These are phyloP conservation scores for Meandrina meandrites DNA, from an alignment of 92 coral and sea anemone species.

Conservation along the genomic window DNA sequence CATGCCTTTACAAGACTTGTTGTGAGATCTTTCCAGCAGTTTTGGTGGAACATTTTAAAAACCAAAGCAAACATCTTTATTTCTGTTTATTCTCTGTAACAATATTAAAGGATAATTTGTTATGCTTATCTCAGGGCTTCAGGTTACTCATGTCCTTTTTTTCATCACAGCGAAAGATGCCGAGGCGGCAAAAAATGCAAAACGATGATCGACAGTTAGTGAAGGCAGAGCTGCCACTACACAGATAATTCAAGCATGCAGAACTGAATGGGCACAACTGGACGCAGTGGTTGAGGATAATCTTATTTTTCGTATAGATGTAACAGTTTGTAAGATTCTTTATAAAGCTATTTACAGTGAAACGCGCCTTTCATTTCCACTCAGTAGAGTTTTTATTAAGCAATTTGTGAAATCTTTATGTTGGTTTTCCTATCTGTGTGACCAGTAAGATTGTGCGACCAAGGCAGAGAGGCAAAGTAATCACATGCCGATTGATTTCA, in stretches of 20 bases:
- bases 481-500: background rate
- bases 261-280: conserved; percentile 1
- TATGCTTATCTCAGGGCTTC: too few relatives aligned
- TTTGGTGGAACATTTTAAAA: too few relatives aligned
- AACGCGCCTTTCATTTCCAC: background rate
- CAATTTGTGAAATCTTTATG: background rate
- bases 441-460: background rate
- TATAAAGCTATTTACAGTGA: background rate
- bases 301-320: background rate
- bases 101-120: too few relatives aligned
- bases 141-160: background rate
- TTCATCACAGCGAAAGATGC: conserved; percentile 28
- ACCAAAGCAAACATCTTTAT: too few relatives aligned
- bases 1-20: too few relatives aligned
- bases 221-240: too few relatives aligned
- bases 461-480: too few relatives aligned
- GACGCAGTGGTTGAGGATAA: background rate
- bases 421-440: background rate
- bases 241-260: background rate
- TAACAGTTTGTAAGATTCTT: background rate
- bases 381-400: background rate
- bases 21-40: too few relatives aligned
- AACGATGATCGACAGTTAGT: background rate
- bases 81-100: too few relatives aligned
- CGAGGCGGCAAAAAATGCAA: background rate